A percentile compares a stretch with the other conserved stretches of the same genome.
phyloP scores from a whole-genome alignment of 2,113 vertebrate genomes.

The Petaurus breviceps region DNA sequence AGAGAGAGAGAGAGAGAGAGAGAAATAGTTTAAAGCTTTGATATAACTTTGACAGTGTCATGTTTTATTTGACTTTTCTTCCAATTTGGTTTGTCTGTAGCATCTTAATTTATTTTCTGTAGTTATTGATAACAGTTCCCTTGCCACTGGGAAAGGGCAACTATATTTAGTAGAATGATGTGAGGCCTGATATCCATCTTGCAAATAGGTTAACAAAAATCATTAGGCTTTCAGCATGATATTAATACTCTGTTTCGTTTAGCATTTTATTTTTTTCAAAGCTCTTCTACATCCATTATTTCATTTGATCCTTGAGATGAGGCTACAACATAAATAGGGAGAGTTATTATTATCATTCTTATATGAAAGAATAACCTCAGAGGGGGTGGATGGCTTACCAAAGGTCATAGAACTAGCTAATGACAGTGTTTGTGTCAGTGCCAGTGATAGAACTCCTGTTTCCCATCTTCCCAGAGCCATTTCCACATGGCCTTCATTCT shows the following conservation, averaged over 20 bases:
- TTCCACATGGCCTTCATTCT: neutral
- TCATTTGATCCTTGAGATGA: constrained; percentile 3
- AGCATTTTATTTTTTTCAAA: neutral
- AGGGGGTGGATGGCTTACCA: neutral
- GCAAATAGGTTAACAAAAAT: constrained; percentile 31
- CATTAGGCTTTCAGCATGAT: constrained; percentile 36
- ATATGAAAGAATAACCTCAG: constrained; percentile 21
- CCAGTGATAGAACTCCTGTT: neutral
- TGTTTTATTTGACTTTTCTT: constrained; percentile 25
- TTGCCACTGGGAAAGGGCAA: constrained; percentile 15
- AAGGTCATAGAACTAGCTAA: constrained; percentile 15
- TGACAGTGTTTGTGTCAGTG: neutral
- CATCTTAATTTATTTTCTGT: constrained; percentile 15
- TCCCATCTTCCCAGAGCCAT: neutral
- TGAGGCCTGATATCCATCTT: constrained; percentile 22
- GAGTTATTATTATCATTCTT: neutral
- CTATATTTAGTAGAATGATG: constrained; percentile 31
- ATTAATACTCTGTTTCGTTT: constrained; percentile 23
- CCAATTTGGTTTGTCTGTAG: neutral
- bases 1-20: no score
- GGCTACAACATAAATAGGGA: neutral
- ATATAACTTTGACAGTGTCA: neutral
- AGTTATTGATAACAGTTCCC: constrained; percentile 37
- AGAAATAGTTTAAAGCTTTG: neutral
- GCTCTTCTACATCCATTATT: constrained; percentile 24